These are phyloP conservation scores for Mustelus asterias DNA, from an alignment of 2,113 vertebrate genomes.

Conservation along the genomic window DNA sequence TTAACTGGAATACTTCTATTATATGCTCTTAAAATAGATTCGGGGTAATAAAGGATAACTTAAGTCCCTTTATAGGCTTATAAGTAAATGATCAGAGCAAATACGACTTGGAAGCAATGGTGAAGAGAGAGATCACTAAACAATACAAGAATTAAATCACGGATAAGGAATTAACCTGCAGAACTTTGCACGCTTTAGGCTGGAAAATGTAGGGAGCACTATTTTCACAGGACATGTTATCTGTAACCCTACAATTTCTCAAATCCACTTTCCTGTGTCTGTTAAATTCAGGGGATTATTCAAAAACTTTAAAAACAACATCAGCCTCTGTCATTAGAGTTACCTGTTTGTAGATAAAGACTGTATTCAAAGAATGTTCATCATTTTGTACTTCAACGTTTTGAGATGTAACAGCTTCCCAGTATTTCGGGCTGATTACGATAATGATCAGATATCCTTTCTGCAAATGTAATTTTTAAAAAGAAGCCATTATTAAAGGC, in stretches of 20 bases:
- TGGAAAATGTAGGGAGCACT: background rate
- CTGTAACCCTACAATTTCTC: background rate
- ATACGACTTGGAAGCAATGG: background rate
- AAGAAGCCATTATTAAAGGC: background rate
- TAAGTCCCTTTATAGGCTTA: background rate
- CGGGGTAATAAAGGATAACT: background rate
- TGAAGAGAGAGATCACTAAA: background rate
- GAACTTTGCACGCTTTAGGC: background rate
- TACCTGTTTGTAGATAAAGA: constrained; percentile 63
- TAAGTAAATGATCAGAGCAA: background rate
- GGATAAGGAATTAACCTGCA: background rate
- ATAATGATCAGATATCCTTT: constrained; percentile 72
- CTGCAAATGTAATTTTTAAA: no score
- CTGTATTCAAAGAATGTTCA: constrained; percentile 63
- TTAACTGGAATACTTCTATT: background rate
- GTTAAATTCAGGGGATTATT: background rate
- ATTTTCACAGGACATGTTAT: background rate
- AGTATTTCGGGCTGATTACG: constrained; percentile 70
- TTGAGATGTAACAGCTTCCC: constrained; percentile 55
- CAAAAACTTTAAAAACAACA: background rate
- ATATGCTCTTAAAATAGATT: background rate
- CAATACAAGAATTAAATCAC: background rate
- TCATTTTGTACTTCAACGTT: constrained; percentile 53
- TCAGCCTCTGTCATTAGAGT: background rate
- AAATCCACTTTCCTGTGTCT: no score